phyloP scores from a whole-genome alignment of 2,113 vertebrate species.

The Conger conger region DNA sequence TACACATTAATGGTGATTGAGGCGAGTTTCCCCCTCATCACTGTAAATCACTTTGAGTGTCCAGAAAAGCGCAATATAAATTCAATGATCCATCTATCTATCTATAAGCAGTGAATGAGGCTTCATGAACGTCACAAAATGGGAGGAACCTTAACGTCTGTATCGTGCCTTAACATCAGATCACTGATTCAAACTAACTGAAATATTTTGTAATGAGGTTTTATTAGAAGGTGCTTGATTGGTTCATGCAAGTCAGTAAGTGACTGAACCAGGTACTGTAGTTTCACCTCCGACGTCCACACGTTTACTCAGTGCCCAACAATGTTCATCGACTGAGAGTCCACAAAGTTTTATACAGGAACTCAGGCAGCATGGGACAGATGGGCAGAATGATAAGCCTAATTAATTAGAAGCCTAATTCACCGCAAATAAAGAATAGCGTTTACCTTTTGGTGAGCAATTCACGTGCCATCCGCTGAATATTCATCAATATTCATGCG shows the following conservation, averaged over 20 bases:
- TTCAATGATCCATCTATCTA: too few relatives aligned
- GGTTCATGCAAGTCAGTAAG: not conserved
- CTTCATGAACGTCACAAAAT: too few relatives aligned
- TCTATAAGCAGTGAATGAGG: not conserved
- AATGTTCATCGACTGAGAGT: not conserved
- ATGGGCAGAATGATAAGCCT: not conserved
- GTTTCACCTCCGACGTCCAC: not conserved
- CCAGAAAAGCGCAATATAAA: too few relatives aligned
- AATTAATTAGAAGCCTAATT: not conserved
- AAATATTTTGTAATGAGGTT: not conserved
- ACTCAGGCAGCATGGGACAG: not conserved
- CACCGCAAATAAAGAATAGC: not conserved
- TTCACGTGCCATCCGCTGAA: too few relatives aligned
- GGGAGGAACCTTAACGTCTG: too few relatives aligned
- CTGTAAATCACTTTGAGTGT: too few relatives aligned
- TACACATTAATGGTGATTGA: too few relatives aligned
- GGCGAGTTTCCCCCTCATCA: too few relatives aligned
- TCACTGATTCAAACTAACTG: not conserved
- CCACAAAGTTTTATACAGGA: not conserved
- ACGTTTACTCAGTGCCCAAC: not conserved
- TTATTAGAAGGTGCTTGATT: not conserved
- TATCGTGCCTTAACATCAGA: too few relatives aligned
- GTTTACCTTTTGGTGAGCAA: not conserved
- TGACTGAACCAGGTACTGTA: not conserved
- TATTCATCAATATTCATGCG: too few relatives aligned